A percentile compares a stretch with the other conserved stretches of the same genome.
Evolutionary conservation across 1,140 invertebrate species (phyloP).

Genomic region (Pantala flavescens): DNA sequence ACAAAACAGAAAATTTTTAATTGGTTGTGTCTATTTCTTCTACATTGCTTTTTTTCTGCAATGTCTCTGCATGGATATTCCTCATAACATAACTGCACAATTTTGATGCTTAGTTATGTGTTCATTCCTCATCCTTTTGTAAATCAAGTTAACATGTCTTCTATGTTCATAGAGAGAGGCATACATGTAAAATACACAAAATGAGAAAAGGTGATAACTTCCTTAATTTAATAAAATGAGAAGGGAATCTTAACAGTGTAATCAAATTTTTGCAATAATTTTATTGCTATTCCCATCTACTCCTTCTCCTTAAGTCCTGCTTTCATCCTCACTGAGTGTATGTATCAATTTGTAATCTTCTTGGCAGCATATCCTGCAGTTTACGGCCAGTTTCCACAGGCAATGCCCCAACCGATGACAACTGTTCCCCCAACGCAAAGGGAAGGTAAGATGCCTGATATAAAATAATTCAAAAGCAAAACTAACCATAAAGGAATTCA

Average conservation of each 20-base stretch:
- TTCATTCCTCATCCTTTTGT: conserved; percentile 1
- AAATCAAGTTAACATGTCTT: neutral
- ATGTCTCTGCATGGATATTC: conserved; percentile 15
- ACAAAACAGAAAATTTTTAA: conserved; percentile 15
- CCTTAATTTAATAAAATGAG: neutral
- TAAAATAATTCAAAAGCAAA: neutral
- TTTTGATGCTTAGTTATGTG: conserved; percentile 11
- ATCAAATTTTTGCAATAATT: neutral
- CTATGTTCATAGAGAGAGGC: too few species aligned
- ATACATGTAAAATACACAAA: too few species aligned
- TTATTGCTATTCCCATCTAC: neutral
- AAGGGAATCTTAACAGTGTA: neutral
- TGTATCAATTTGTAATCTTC: conserved; percentile 36
- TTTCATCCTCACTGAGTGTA: conserved; percentile 1
- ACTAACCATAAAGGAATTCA: too few species aligned
- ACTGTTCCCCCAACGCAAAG: conserved; percentile 81
- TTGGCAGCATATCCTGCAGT: conserved; percentile 87
- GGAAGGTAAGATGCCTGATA: conserved; percentile 65
- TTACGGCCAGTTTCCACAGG: conserved; percentile 92
- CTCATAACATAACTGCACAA: neutral
- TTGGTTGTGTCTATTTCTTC: conserved; percentile 8
- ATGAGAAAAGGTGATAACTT: too few species aligned
- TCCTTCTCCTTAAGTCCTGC: neutral
- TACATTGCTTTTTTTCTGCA: conserved; percentile 15
- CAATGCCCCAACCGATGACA: conserved; percentile 81